phyloP scores from a whole-genome alignment of 1,140 invertebrate genomes.

The Ooceraea biroi region DNA sequence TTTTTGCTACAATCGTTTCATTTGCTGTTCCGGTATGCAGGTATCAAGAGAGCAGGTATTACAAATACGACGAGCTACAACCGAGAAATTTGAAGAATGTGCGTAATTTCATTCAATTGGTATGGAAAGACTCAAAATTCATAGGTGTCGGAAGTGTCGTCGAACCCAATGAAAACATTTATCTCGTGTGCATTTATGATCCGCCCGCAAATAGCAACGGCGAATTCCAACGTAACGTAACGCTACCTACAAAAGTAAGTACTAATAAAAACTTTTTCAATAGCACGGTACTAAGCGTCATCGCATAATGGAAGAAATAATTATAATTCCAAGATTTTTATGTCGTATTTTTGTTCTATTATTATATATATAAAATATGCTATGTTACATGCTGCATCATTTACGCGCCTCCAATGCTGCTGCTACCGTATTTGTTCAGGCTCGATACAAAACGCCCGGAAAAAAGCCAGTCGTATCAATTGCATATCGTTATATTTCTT shows the following conservation, averaged over 20 bases:
- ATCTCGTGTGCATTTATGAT: slow-evolving; percentile 90
- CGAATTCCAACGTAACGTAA: slow-evolving; percentile 88
- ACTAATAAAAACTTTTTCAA: not conserved
- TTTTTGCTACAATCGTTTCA: not conserved
- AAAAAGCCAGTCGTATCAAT: slow-evolving; percentile 3
- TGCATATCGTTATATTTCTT: slow-evolving; percentile 11
- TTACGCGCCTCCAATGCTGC: not conserved
- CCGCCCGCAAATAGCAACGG: slow-evolving; percentile 89
- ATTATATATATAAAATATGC: slow-evolving; percentile 76
- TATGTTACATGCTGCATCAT: not conserved
- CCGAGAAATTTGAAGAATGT: slow-evolving; percentile 63
- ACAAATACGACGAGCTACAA: slow-evolving; percentile 68
- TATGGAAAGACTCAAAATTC: slow-evolving; percentile 89
- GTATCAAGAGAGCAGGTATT: slow-evolving; percentile 75
- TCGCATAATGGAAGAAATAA: not conserved
- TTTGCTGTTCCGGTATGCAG: slow-evolving; percentile 62
- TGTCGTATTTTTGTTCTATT: slow-evolving; percentile 83
- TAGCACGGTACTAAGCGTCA: not conserved
- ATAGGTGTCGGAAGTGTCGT: slow-evolving; percentile 88
- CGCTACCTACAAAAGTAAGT: slow-evolving; percentile 41
- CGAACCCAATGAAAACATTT: slow-evolving; percentile 85
- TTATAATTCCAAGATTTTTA: slow-evolving; percentile 75
- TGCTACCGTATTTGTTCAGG: not conserved
- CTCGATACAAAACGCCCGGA: not conserved
- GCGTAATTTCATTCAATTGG: slow-evolving; percentile 88